These are phyloP conservation scores for Autographa pulchrina DNA, from an alignment of 2,888 invertebrate genomes.

Conservation along the genomic window DNA sequence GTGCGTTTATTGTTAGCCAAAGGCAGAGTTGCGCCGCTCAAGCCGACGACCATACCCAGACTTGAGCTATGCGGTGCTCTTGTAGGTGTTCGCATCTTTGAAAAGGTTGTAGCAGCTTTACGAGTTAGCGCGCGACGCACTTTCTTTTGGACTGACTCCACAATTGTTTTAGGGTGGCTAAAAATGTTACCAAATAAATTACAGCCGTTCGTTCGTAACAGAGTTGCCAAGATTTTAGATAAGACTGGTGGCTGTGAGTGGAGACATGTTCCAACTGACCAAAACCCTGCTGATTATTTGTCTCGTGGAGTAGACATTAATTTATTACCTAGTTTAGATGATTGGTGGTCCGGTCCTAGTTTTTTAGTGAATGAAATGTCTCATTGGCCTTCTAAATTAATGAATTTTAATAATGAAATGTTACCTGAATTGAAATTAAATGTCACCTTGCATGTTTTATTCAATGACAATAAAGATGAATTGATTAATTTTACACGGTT, in stretches of 20 bases:
- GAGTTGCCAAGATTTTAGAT: conserved; percentile 8
- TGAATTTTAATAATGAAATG: not conserved
- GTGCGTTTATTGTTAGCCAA: not conserved
- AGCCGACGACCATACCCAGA: not conserved
- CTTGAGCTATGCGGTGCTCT: conserved; percentile 2
- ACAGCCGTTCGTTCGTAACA: conserved; percentile 10
- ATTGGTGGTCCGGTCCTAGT: conserved; percentile 13
- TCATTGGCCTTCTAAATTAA: conserved; percentile 16
- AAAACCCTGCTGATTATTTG: not conserved
- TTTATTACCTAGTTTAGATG: not conserved
- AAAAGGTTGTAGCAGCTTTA: conserved; percentile 14
- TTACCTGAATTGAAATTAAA: conserved; percentile 15
- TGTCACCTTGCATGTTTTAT: not conserved
- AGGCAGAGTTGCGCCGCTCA: not conserved
- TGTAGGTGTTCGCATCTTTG: conserved; percentile 1
- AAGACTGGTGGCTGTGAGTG: not conserved
- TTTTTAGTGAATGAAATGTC: conserved; percentile 12
- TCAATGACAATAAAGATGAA: not conserved
- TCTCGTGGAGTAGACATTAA: conserved; percentile 12
- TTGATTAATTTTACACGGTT: conserved; percentile 8
- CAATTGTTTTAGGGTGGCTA: conserved; percentile 14
- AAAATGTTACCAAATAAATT: conserved; percentile 15
- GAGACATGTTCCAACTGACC: not conserved
- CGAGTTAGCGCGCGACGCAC: not conserved
- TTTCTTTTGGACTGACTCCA: conserved; percentile 15